phyloP scores from a whole-genome alignment of 2,113 vertebrate species.

The Prunella himalayana region DNA sequence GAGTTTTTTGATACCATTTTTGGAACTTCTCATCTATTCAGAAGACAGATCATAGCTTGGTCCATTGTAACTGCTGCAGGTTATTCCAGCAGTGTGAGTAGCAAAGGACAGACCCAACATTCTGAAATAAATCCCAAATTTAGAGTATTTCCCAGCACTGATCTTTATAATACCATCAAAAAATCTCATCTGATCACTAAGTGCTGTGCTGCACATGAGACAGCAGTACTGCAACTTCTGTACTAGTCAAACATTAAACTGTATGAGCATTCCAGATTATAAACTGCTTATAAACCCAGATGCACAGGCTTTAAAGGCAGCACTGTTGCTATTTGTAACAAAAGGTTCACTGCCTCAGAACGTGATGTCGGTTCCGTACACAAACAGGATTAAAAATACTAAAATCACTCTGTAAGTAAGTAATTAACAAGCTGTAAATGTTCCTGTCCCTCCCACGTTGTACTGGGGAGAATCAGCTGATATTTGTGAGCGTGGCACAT shows the following conservation, averaged over 20 bases:
- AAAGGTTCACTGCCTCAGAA: neutral
- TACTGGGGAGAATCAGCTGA: neutral
- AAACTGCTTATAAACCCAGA: neutral
- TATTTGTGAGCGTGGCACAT: neutral
- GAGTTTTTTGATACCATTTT: neutral
- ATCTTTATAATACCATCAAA: neutral
- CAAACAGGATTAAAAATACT: neutral
- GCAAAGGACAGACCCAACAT: neutral
- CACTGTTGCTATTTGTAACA: neutral
- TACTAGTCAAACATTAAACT: neutral
- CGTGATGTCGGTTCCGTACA: accelerated
- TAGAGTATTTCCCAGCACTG: neutral
- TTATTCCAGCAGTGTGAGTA: neutral
- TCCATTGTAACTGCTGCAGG: neutral
- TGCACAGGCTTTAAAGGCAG: neutral
- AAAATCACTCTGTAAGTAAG: neutral
- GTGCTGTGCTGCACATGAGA: neutral
- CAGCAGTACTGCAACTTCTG: neutral
- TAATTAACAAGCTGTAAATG: neutral
- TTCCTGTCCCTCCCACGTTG: neutral
- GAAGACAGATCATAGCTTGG: neutral
- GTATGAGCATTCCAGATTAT: neutral
- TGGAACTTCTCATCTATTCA: neutral
- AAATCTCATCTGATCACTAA: neutral
- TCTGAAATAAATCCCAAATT: neutral